These are phyloP conservation scores for Cosmia trapezina DNA, from an alignment of 2,888 invertebrate genomes.

Conservation along the genomic window DNA sequence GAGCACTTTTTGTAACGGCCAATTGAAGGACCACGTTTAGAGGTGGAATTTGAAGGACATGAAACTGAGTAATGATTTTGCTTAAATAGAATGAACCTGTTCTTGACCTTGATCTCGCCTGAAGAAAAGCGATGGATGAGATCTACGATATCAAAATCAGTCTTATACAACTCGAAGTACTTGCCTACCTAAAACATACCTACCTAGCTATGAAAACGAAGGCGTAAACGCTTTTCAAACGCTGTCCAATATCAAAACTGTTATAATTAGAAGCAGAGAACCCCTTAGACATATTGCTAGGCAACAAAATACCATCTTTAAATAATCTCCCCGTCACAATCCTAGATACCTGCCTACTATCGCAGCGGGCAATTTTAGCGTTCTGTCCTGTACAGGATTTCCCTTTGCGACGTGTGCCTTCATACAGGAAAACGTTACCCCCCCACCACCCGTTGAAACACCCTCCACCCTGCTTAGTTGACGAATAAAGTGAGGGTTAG, in stretches of 20 bases:
- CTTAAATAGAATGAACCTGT: background rate
- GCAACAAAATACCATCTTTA: slow-evolving; percentile 11
- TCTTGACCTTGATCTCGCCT: no score
- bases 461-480: slow-evolving; percentile 85
- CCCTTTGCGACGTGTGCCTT: slow-evolving; percentile 89
- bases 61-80: background rate
- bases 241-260: no score
- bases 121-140: no score
- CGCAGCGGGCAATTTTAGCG: slow-evolving; percentile 88
- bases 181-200: no score
- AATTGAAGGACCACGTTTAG: background rate
- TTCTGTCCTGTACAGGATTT: slow-evolving; percentile 90
- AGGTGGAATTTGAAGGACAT: background rate
- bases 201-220: background rate
- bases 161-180: background rate
- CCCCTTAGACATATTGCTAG: background rate
- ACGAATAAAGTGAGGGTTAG: slow-evolving; percentile 75
- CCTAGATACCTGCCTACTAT: slow-evolving; percentile 75
- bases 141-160: background rate
- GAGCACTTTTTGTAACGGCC: background rate
- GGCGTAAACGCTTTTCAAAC: background rate
- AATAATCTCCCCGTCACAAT: slow-evolving; percentile 51
- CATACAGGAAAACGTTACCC: slow-evolving; percentile 88
- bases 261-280: background rate
- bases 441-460: slow-evolving; percentile 74